Evolutionary conservation across 2,113 vertebrate genomes (phyloP), one percentile per base, ranked within the genome.

Genomic region (Anhinga rufa): DNA sequence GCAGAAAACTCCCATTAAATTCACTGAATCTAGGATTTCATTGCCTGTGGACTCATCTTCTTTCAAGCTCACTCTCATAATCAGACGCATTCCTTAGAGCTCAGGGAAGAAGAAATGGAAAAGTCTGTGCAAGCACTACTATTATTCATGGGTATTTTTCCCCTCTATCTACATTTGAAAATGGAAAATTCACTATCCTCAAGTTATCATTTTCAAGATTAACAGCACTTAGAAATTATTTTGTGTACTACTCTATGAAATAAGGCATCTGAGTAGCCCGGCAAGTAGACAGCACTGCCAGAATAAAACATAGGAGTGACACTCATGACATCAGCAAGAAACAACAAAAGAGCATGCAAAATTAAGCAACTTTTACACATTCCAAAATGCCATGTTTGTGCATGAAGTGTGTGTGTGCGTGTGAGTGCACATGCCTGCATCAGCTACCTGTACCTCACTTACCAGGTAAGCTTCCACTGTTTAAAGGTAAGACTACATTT

Each of bases 401-500:
- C 42, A 71, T 20, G 36, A 80, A 70, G 25, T 51, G 15, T 49
- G 17, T 8, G 34, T 3, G 4, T 0, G 4, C 5, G 8, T 14
- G 21, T 4, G 12, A 5, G 20, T 32, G 15, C 11, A 14, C 19
- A 19, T 1, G 4, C 0, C 17, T 19, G 12, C 19, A 17, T 32
- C 20, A 44, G 54, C 28, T 22, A 32, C 36, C 25, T 58, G 21
- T 20, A 66, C 26, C 26, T 42, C 78, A 40, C n/a, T 38, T 38
- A 64, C 36, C 17, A 52, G 36, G 19, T 57, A 77, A 75, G 62
- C 22, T 75, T 76, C 51, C 17, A 29, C 51, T 51, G 40, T 21
- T 68, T 61, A 61, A 70, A 77, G 32, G 25, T 42, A 68, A 70
- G 54, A 51, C 28, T 64, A 17, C 11, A 55, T 60, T 90, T 46